Base-by-base conservation (phyloP, 2,797 vertebrate genomes). In the Balearica regulorum region DNA sequence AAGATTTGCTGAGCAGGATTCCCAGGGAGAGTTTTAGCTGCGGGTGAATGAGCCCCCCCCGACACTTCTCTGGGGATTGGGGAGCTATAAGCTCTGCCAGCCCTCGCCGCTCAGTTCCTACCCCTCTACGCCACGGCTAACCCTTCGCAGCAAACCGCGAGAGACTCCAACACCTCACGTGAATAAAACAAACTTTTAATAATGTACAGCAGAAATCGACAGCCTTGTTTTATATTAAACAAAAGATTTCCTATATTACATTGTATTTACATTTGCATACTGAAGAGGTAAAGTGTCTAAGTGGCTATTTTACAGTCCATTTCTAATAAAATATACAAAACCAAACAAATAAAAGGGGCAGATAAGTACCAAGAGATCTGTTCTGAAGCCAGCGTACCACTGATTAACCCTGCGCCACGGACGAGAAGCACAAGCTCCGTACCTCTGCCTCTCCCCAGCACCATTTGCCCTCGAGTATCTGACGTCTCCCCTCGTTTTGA, bases 231-330 rank as follows among this genome's bases (percentile, higher is more conserved):
- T 98, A 98, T 98, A 98, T 98, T 98, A 98, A 98, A 98, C 98
- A 97, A 98, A 98, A 98, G 97, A 98, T 98, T 97, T 98, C 96
- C 97, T 98, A 98, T 98, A 93, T 98, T 98, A 98, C 98, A 98
- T 93, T 35, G 26, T 98, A 98, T 98, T 98, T 98, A 98, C 98
- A 98, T 92, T 98, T 98, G 98, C 98, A 98, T 98, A 98, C 98
- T 98, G 98, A 98, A 98, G 98, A 98, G 98, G 98, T 98, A 98
- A 98, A 98, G 98, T 98, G 98, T 98, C 98, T 98, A 98, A 98
- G 98, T 98, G 98, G 97, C 98, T 98, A 98, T 98, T 98, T 98
- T 98, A 98, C 98, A 98, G 97, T 98, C 97, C 98, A 89, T 93
- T 98, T 97, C 98, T 98, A 98, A 97, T 96, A 96, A 98, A 98